phyloP scores from a whole-genome alignment of 2,888 invertebrate genomes.

The Lumbricus terrestris region DNA sequence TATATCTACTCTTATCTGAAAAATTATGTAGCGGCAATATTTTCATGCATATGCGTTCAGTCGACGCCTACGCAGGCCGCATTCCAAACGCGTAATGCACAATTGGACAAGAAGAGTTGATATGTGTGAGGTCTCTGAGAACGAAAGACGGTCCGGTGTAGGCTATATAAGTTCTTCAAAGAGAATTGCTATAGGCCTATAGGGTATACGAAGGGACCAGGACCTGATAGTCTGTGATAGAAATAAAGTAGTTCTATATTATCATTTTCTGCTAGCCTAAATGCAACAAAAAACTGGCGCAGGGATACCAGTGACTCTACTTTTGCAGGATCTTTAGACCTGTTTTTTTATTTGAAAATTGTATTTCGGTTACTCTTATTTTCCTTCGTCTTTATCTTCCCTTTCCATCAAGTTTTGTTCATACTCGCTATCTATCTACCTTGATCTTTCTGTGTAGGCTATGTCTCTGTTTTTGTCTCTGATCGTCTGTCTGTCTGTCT shows the following conservation, averaged over 20 bases:
- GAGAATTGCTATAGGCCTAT: too few species aligned
- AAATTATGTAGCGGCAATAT: not conserved
- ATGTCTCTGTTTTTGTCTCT: too few species aligned
- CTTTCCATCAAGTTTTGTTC: too few species aligned
- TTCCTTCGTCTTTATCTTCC: too few species aligned
- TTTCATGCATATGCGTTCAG: too few species aligned
- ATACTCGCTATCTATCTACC: too few species aligned
- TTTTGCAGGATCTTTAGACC: not conserved
- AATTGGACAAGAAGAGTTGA: not conserved
- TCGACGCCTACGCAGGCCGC: too few species aligned
- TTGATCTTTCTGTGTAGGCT: too few species aligned
- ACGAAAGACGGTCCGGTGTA: not conserved
- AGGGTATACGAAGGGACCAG: not conserved
- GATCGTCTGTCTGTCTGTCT: too few species aligned
- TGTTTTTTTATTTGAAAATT: not conserved
- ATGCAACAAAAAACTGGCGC: not conserved
- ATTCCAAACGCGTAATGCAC: not conserved
- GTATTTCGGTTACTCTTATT: too few species aligned
- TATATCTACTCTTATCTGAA: not conserved
- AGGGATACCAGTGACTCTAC: not conserved
- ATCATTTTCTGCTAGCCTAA: not conserved
- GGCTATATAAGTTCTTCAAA: not conserved
- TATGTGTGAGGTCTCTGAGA: not conserved
- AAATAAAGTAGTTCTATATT: not conserved
- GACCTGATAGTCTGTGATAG: too few species aligned